Evolutionary conservation across 1,140 invertebrate species (phyloP), one percentile per base, ranked within the genome.

Genomic region (Druon quercuslanigerum): DNA sequence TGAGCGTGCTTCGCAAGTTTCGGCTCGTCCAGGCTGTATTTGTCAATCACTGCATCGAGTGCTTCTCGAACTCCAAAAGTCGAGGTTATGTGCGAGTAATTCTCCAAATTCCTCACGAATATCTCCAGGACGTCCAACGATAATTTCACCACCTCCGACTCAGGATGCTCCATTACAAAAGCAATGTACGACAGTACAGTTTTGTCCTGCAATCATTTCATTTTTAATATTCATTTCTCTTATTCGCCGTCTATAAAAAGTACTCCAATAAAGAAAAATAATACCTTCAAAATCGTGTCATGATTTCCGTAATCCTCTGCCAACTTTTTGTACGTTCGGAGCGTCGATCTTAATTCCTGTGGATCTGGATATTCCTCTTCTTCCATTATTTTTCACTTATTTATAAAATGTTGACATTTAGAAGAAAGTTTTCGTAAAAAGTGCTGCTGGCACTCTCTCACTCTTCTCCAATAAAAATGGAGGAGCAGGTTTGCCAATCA

Each of bases 231-330:
- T 33, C 25, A 33, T 33, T 33, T 5, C 25, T 33, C 0, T 33
- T 25, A 25, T 33, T 33, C 3, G 25, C 25, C 3, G 25, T 51
- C 19, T 57, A 80, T 50, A 77, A n/a, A 73, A 72, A 57, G 9
- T 66, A 20, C 73, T 74, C 71, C 79, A 14, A 70, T 50, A 75
- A 60, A 74, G 66, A 50, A 73, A 70, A 50, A 78, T 51, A 71
- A 56, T 83, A 92, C 91, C 84, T 92, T 92, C 57, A 92, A 85
- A 75, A 92, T 92, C 6, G 91, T 92, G 79, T 92, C 91, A 83
- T 92, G 91, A 50, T 92, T 92, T 16, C 82, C 79, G 56, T 91
- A 80, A 79, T 92, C 90, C 52, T 87, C 80, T 0, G 90, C 90
- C 8, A 92, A 82, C 73, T 91, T 91, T 77, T 85, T 89, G 25